Percentiles rank a stretch among this genome's conserved stretches.
These are phyloP conservation scores for Naja naja DNA, from an alignment of 2,113 vertebrate genomes.

Conservation along the genomic window DNA sequence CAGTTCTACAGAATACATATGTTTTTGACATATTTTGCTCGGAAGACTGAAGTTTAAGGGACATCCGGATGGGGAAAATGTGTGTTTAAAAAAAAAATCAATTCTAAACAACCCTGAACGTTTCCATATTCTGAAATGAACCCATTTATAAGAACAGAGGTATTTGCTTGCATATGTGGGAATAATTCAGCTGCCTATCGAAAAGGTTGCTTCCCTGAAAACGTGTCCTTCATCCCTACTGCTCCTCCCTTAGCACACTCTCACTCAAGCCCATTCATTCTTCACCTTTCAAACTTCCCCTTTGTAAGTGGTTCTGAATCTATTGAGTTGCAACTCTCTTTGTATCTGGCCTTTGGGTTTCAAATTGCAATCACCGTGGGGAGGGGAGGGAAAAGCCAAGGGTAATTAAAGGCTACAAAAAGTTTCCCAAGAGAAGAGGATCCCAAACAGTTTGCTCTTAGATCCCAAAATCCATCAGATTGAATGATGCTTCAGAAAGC, in stretches of 20 bases:
- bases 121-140: conserved; percentile 1
- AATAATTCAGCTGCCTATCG: conserved; percentile 36
- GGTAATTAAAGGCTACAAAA: conserved; percentile 61
- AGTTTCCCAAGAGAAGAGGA: conserved; percentile 50
- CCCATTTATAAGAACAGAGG: not conserved
- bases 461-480: conserved; percentile 33
- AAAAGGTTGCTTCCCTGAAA: conserved; percentile 51
- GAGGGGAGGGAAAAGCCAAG: conserved; percentile 43
- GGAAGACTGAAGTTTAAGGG: not conserved
- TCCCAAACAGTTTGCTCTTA: conserved; percentile 30
- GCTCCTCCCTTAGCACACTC: conserved; percentile 35
- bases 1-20: not conserved
- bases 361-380: conserved; percentile 60
- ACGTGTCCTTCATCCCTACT: conserved; percentile 43
- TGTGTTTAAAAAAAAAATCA: not conserved
- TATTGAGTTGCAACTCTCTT: conserved; percentile 61
- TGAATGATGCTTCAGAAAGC: not conserved
- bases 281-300: conserved; percentile 66
- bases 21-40: not conserved
- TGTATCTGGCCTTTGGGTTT: conserved; percentile 66
- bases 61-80: not conserved
- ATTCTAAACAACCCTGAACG: not conserved
- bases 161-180: too few relatives aligned
- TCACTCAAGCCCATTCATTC: conserved; percentile 61
- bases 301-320: conserved; percentile 66